Percentiles rank a stretch among this genome's conserved stretches.
Conservation (phyloP, 1,140 invertebrate genomes). For the Drosophila carrolli region DNA sequence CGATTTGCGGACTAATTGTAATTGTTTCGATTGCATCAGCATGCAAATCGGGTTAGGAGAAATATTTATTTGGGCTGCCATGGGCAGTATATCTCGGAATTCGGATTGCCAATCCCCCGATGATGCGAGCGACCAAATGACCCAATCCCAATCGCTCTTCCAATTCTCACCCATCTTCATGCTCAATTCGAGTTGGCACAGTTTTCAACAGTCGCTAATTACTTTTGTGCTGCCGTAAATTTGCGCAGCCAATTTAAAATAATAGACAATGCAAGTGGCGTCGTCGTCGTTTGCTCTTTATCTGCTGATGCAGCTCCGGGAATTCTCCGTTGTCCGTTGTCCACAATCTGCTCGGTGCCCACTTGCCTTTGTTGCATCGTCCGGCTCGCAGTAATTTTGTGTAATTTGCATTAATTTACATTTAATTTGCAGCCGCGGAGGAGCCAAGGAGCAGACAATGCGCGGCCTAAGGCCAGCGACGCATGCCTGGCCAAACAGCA, state of each 20-base stretch:
- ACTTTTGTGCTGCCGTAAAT: conserved; percentile 77
- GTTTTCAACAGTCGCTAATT: conserved; percentile 70
- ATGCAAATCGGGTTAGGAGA: conserved; percentile 10
- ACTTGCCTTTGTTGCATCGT: conserved; percentile 55
- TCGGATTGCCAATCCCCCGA: conserved; percentile 2
- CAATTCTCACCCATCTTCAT: conserved; percentile 10
- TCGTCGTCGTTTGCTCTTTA: conserved; percentile 60
- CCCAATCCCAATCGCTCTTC: conserved; percentile 14
- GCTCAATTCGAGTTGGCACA: conserved; percentile 42
- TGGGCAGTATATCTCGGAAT: too few relatives aligned
- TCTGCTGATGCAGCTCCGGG: conserved; percentile 56
- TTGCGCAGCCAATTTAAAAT: conserved; percentile 79
- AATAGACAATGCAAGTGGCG: conserved; percentile 71
- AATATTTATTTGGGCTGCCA: background rate
- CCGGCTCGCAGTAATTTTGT: conserved; percentile 62
- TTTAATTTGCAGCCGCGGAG: conserved; percentile 62
- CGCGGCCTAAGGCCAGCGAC: conserved; percentile 55
- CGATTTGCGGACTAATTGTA: conserved; percentile 33
- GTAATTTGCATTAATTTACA: conserved; percentile 83
- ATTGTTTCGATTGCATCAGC: conserved; percentile 41
- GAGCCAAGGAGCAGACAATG: conserved; percentile 20
- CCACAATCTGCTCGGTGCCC: conserved; percentile 3
- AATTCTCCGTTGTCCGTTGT: conserved; percentile 19
- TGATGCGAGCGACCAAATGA: conserved; percentile 4
- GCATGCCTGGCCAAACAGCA: conserved; percentile 52